These are phyloP conservation scores for Platichthys stellatus DNA, from an alignment of 2,113 vertebrate genomes.

Conservation along the genomic window DNA sequence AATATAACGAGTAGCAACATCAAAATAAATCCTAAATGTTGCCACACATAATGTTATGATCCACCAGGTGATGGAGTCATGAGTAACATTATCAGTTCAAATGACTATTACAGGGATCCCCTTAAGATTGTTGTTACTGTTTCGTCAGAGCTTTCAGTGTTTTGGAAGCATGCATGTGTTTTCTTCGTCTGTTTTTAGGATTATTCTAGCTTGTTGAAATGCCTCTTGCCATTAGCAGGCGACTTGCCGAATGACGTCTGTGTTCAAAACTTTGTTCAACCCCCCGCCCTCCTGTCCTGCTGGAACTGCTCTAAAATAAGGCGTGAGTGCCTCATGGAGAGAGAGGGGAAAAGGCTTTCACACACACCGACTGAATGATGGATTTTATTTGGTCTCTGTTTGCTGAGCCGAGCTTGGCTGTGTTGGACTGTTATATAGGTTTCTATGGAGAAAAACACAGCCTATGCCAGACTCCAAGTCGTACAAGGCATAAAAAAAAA, in stretches of 20 bases:
- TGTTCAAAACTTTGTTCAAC: conserved; percentile 49
- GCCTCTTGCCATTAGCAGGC: conserved; percentile 26
- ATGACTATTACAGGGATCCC: neutral
- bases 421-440: conserved; percentile 88
- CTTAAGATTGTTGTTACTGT: neutral
- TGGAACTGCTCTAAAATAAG: conserved; percentile 58
- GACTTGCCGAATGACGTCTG: conserved; percentile 51
- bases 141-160: neutral
- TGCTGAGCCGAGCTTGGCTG: conserved; percentile 84
- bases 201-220: conserved; percentile 30
- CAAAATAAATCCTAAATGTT: neutral
- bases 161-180: conserved; percentile 11
- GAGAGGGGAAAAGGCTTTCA: conserved; percentile 27
- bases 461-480: conserved; percentile 81
- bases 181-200: neutral
- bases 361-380: conserved; percentile 68
- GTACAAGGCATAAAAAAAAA: conserved; percentile 77
- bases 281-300: conserved; percentile 28
- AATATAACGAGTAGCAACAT: neutral
- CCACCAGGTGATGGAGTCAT: neutral
- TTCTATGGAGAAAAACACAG: conserved; percentile 89
- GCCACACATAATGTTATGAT: neutral
- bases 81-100: neutral
- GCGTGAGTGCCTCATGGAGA: conserved; percentile 19
- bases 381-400: conserved; percentile 83